These are phyloP conservation scores for Thymelicus lineola DNA, from an alignment of 2,888 invertebrate genomes.

Conservation along the genomic window DNA sequence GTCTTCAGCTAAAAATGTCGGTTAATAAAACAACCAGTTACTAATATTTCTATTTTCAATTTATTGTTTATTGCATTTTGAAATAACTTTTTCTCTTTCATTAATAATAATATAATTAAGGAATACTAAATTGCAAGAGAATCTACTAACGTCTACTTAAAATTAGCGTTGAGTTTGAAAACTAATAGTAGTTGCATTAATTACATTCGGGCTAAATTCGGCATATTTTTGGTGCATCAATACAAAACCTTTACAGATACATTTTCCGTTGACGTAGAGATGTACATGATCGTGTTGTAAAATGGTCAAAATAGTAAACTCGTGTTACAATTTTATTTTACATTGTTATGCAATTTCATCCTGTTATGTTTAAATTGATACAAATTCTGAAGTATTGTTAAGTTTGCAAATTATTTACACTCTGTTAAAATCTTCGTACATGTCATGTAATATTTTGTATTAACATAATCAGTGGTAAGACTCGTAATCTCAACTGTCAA, in stretches of 20 bases:
- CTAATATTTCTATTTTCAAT: conserved; percentile 82
- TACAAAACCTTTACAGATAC: conserved; percentile 6
- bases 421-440: background rate
- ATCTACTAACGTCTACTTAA: conserved; percentile 78
- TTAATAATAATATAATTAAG: conserved; percentile 72
- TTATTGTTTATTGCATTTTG: conserved; percentile 82
- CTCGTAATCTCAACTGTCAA: background rate
- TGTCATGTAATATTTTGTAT: background rate
- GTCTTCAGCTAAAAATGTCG: background rate
- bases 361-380: background rate
- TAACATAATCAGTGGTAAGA: background rate
- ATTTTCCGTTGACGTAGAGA: background rate
- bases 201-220: conserved; percentile 25
- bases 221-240: conserved; percentile 15
- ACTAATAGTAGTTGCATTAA: conserved; percentile 58
- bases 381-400: background rate
- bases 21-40: conserved; percentile 67
- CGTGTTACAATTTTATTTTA: background rate
- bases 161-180: conserved; percentile 67
- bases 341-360: background rate
- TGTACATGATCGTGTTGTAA: background rate
- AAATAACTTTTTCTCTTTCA: conserved; percentile 76
- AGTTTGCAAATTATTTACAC: background rate
- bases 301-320: background rate
- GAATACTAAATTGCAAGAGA: conserved; percentile 77